Base-by-base conservation (phyloP, 2,113 vertebrate species). In the Stigmatopora argus region DNA sequence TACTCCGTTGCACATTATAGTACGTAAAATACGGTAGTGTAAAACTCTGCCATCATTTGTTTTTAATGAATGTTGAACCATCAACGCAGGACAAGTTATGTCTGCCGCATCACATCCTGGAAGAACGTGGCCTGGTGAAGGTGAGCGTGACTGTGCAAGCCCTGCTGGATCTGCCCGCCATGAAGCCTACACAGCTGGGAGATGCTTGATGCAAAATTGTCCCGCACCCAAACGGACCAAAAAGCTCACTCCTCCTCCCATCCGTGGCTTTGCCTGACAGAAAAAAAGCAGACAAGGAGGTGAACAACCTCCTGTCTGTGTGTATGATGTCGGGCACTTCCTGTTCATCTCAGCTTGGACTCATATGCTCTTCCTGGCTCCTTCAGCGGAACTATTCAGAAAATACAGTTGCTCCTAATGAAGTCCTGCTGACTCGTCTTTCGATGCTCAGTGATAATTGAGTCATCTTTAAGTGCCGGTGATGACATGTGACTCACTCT, bases 31-130 rank as follows among this genome's bases (percentile, higher is more conserved):
- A 31, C 3, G 26, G 9, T 41, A 41, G 38, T 41, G 7, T 41
- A 38, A 38, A 4, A 38, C 35, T 38, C 35, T 38, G 4, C 35
- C 35, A 38, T 5, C 35, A 41, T 41, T 41, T 8, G 9, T 41
- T 8, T 41, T 7, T 41, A 10, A 8, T 41, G 6, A 10, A 5
- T 41, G 38, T 41, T 7, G 38, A 41, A 41, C 11, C 76, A 23
- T 45, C 17, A 7, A 79, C 60, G 23, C 89, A 99, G 97, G 96
- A 98, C 84, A 92, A 94, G 87, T 91, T 99, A 47, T 99, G 97
- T 83, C 89, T 98, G 86, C 97, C 97, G 60, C 97, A 99, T 81
- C 97, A 99, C 81, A 99, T 99, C 85, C 89, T 99, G 70, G 97
- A 99, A 82, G 96, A 98, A 83, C 92, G 96, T 55, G 96, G 96